These are phyloP conservation scores for Paracanthobrama guichenoti DNA, from an alignment of 2,113 vertebrate genomes.

Conservation along the genomic window DNA sequence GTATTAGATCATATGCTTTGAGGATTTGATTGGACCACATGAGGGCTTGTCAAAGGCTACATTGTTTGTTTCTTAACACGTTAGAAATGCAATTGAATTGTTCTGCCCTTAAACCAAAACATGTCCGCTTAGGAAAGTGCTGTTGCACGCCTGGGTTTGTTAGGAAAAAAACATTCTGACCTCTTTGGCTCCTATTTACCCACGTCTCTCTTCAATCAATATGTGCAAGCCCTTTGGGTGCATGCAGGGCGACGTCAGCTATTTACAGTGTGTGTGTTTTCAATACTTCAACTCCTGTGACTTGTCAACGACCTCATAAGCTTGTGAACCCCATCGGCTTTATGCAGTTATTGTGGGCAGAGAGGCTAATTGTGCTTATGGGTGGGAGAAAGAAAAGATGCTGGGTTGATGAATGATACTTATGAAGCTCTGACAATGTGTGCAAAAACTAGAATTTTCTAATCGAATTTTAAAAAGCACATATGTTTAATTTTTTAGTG, in stretches of 20 bases:
- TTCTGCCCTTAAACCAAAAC: slow-evolving; percentile 66
- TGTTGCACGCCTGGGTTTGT: slow-evolving; percentile 55
- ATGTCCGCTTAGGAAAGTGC: slow-evolving; percentile 53
- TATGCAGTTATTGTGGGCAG: slow-evolving; percentile 16
- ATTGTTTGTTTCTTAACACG: not conserved
- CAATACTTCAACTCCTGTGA: slow-evolving; percentile 13
- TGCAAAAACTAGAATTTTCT: not conserved
- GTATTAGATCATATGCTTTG: not conserved
- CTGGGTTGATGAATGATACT: not conserved
- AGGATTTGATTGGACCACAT: not conserved
- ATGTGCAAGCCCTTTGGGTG: slow-evolving; percentile 15
- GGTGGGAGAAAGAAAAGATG: not conserved
- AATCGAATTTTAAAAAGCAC: not conserved
- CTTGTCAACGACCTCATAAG: slow-evolving; percentile 40
- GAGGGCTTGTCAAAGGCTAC: slow-evolving; percentile 2
- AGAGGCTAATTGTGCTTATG: slow-evolving; percentile 27
- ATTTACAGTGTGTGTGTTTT: slow-evolving; percentile 36
- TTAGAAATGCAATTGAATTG: slow-evolving; percentile 38
- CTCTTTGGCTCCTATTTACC: slow-evolving; percentile 58
- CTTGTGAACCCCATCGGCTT: slow-evolving; percentile 18
- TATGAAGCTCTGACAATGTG: not conserved
- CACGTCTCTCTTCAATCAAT: slow-evolving; percentile 42
- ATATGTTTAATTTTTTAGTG: not conserved
- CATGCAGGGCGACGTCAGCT: slow-evolving; percentile 36
- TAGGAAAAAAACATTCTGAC: slow-evolving; percentile 58